Conservation (phyloP, 2,888 invertebrate species). For the Kryphioiulus occultus region DNA sequence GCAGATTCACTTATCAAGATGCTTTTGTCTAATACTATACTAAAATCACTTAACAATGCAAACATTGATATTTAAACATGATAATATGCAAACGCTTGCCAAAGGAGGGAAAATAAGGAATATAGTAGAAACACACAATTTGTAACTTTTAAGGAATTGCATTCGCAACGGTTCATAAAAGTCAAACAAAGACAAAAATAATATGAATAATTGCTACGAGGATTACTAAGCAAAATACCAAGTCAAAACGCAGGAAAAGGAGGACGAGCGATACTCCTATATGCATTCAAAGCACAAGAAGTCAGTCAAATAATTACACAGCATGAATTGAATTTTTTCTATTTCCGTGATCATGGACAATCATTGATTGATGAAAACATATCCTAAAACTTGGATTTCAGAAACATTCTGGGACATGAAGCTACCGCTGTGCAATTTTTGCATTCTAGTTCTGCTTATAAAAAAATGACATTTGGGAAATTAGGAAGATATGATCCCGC, state of each 20-base stretch:
- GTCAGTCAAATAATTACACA: constrained; percentile 18
- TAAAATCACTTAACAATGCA: neutral
- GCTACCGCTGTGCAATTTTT: neutral
- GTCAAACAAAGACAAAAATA: neutral
- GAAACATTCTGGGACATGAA: neutral
- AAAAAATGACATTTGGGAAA: neutral
- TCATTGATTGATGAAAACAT: neutral
- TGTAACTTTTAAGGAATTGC: neutral
- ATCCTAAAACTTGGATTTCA: neutral
- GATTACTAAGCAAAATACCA: constrained; percentile 32
- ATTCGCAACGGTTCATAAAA: constrained; percentile 7
- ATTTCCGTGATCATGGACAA: neutral
- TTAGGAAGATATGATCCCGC: neutral
- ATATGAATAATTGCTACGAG: neutral
- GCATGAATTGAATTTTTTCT: neutral
- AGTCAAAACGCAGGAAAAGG: neutral
- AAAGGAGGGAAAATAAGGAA: neutral
- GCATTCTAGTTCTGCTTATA: neutral
- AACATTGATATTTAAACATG: neutral
- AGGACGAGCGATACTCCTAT: neutral
- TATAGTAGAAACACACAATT: neutral
- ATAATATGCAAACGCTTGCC: neutral
- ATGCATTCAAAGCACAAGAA: neutral
- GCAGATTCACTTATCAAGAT: no score
- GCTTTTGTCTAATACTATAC: neutral